Conservation (phyloP, 2,888 invertebrate genomes). For the Nephrotoma appendiculata region DNA sequence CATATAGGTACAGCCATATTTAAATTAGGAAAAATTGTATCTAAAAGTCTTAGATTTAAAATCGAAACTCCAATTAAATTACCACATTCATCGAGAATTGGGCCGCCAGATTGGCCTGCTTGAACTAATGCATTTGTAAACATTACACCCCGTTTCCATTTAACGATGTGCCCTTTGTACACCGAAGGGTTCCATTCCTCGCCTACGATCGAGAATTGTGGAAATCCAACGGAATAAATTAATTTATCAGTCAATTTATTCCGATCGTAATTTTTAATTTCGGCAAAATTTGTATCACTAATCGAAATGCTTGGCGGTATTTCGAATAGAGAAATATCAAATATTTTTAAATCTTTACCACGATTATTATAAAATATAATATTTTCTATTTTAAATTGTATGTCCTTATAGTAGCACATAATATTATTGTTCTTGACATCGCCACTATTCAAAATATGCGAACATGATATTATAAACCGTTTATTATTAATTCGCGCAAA, state of each 20-base stretch:
- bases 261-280: background rate
- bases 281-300: background rate
- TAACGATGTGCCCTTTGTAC: background rate
- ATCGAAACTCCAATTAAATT: background rate
- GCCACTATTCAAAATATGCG: background rate
- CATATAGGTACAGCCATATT: background rate
- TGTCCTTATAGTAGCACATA: background rate
- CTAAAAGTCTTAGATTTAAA: background rate
- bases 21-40: background rate
- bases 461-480: background rate
- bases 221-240: conserved; percentile 1
- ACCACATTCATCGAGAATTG: background rate
- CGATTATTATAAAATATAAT: background rate
- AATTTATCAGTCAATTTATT: background rate
- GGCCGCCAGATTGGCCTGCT: background rate
- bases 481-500: background rate
- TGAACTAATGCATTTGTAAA: background rate
- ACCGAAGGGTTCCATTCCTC: background rate
- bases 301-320: background rate
- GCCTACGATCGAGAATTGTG: background rate
- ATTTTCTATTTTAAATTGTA: background rate
- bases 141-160: background rate
- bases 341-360: background rate
- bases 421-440: background rate
- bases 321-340: background rate